Conservation (phyloP, 2,888 invertebrate genomes). For the Orthosia gracilis region DNA sequence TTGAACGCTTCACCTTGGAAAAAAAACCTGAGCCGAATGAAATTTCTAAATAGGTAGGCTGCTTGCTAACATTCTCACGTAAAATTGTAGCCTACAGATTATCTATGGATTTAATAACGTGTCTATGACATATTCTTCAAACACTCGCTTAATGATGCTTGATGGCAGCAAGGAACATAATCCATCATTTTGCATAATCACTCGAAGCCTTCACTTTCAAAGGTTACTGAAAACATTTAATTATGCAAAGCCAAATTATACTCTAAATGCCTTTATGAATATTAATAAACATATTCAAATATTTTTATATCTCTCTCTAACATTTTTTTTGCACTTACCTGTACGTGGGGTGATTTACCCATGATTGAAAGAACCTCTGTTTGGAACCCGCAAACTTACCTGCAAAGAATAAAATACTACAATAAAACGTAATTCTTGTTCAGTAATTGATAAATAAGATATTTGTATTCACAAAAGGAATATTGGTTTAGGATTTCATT, state of each 20-base stretch:
- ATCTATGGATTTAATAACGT: constrained; percentile 21
- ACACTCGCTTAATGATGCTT: constrained; percentile 41
- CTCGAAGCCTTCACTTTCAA: constrained; percentile 65
- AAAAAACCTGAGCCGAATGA: constrained; percentile 42
- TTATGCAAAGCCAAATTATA: constrained; percentile 70
- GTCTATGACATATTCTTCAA: constrained; percentile 45
- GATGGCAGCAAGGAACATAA: constrained; percentile 53
- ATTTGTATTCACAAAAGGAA: constrained; percentile 54
- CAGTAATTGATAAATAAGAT: constrained; percentile 56
- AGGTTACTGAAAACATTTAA: constrained; percentile 71
- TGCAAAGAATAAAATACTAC: constrained; percentile 69
- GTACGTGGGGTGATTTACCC: constrained; percentile 54
- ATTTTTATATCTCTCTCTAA: constrained; percentile 27
- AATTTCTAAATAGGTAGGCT: constrained; percentile 16
- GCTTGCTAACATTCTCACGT: constrained; percentile 27
- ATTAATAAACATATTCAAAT: constrained; percentile 57
- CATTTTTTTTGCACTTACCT: constrained; percentile 51
- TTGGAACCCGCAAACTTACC: constrained; percentile 65
- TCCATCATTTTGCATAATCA: constrained; percentile 68
- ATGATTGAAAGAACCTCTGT: constrained; percentile 50
- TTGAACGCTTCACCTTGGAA: constrained; percentile 39
- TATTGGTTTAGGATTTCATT: constrained; percentile 42
- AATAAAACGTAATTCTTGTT: constrained; percentile 66
- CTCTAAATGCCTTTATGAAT: constrained; percentile 70
- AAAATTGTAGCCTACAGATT: constrained; percentile 16